A percentile compares a stretch with the other conserved stretches of the same genome.
Conservation (phyloP, 2,888 invertebrate genomes). For the Mimachlamys varia region DNA sequence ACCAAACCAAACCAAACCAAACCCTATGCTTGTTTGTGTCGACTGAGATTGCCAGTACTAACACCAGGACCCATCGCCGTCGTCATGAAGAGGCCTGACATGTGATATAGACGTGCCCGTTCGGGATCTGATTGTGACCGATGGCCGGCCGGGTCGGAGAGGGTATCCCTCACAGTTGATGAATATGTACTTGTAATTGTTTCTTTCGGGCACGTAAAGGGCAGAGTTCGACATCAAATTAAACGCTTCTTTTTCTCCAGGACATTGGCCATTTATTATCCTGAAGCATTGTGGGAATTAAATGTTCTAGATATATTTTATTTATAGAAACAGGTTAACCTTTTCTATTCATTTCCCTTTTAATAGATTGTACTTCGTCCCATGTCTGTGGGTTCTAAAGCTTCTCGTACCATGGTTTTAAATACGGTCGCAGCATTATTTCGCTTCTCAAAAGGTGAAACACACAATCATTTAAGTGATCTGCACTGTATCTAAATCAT, state of each 20-base stretch:
- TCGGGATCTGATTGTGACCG: not conserved
- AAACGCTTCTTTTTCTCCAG: not conserved
- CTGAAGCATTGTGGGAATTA: not conserved
- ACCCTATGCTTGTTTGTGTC: not conserved
- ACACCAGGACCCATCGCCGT: too few species aligned
- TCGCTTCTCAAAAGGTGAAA: too few species aligned
- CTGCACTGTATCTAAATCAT: too few species aligned
- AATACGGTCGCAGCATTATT: too few species aligned
- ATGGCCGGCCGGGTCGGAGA: not conserved
- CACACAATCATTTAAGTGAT: too few species aligned
- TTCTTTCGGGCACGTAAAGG: not conserved
- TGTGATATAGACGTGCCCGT: too few species aligned
- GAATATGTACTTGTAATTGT: not conserved
- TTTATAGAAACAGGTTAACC: not conserved
- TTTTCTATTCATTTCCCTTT: not conserved
- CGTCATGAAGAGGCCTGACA: too few species aligned
- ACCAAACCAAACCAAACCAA: too few species aligned
- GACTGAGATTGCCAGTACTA: too few species aligned
- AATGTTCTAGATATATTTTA: not conserved
- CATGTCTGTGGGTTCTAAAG: not conserved
- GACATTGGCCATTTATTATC: not conserved
- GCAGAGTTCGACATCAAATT: not conserved
- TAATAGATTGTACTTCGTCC: not conserved
- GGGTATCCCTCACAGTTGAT: not conserved
- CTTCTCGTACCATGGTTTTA: too few species aligned